Percentiles rank a stretch among this genome's conserved stretches.
These are phyloP conservation scores for Andrena praecox DNA, from an alignment of 2,888 invertebrate genomes.

Conservation along the genomic window DNA sequence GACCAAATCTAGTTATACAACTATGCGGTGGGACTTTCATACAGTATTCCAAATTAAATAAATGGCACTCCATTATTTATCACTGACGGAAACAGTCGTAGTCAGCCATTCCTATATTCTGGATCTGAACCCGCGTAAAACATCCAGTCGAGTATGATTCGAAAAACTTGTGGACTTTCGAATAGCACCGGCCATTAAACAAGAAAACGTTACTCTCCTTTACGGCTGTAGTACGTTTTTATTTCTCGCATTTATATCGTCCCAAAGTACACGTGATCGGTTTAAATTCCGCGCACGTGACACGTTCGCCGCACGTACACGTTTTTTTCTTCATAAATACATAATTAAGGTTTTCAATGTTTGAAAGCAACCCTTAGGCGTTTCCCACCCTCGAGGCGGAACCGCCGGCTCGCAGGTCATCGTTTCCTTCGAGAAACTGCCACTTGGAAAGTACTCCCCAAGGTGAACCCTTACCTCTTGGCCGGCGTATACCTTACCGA, in stretches of 20 bases:
- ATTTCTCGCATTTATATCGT: conserved; percentile 9
- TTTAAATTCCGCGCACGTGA: conserved; percentile 18
- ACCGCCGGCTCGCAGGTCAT: conserved; percentile 49
- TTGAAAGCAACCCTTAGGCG: conserved; percentile 28
- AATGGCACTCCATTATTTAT: too few relatives aligned
- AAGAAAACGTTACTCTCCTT: not conserved
- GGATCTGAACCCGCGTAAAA: too few relatives aligned
- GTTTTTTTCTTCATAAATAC: conserved; percentile 42
- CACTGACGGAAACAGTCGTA: too few relatives aligned
- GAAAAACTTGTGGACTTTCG: not conserved
- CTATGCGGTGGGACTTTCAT: too few relatives aligned
- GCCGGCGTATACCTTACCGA: conserved; percentile 64
- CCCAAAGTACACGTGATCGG: not conserved
- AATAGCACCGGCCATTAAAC: not conserved
- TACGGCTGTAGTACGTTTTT: not conserved
- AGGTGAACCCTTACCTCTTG: conserved; percentile 64
- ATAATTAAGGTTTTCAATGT: conserved; percentile 52
- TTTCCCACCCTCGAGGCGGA: not conserved
- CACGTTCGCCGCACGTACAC: not conserved
- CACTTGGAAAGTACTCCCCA: conserved; percentile 66
- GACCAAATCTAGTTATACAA: too few relatives aligned
- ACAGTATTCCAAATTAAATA: too few relatives aligned
- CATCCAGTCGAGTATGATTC: not conserved
- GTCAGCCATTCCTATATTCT: too few relatives aligned
- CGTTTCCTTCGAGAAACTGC: conserved; percentile 67